A percentile compares a stretch with the other conserved stretches of the same genome.
phyloP scores from a whole-genome alignment of 2,797 vertebrate genomes.

The Mus caroli region DNA sequence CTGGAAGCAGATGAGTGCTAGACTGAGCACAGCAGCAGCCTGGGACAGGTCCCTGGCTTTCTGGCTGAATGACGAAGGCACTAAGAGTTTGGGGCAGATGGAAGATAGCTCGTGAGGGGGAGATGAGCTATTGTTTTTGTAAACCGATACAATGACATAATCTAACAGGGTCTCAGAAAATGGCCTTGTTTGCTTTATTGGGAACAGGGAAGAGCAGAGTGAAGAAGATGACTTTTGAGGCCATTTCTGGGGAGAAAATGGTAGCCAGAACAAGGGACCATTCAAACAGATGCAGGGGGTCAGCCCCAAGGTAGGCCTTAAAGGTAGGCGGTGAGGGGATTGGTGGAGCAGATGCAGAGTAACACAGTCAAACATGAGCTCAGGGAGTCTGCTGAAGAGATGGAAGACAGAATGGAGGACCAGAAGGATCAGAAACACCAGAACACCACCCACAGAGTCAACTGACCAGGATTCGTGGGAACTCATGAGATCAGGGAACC shows the following conservation, averaged over 20 bases:
- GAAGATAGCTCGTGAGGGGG: background rate
- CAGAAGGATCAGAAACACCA: background rate
- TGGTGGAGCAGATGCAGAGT: background rate
- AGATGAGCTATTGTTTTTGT: background rate
- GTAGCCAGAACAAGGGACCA: background rate
- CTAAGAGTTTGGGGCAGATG: background rate
- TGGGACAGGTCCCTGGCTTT: background rate
- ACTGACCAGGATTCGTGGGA: background rate
- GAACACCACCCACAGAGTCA: background rate
- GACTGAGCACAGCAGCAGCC: background rate
- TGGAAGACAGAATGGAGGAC: background rate
- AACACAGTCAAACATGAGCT: background rate
- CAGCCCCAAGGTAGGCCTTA: background rate
- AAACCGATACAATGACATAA: background rate
- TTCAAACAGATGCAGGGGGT: background rate
- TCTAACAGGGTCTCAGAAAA: background rate
- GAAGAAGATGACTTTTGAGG: background rate
- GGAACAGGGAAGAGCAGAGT: background rate
- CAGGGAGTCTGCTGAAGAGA: background rate
- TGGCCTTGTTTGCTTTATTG: background rate
- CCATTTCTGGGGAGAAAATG: background rate
- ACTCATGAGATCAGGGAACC: background rate
- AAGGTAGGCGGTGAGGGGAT: background rate
- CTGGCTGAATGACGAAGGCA: background rate
- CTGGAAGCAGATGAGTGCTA: background rate